Conservation (phyloP, 2,113 vertebrate genomes). For the Protobothrops flavoviridis region DNA sequence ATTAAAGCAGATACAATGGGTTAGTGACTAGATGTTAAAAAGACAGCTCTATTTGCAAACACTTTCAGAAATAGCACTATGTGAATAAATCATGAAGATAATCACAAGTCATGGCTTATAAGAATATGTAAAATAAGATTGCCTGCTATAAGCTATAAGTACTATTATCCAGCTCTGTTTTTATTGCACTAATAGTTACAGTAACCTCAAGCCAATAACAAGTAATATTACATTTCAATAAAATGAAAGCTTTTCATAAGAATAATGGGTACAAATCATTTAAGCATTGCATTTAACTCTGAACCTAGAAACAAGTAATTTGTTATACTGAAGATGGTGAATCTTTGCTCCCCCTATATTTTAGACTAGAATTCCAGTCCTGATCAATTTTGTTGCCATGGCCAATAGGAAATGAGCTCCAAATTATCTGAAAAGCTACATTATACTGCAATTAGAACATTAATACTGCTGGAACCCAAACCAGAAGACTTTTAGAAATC, state of each 20-base stretch:
- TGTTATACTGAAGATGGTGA: not conserved
- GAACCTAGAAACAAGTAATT: not conserved
- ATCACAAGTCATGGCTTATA: not conserved
- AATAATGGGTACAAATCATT: not conserved
- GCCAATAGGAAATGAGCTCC: not conserved
- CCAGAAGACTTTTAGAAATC: not conserved
- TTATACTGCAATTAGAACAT: not conserved
- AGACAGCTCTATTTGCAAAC: not conserved
- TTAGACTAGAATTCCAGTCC: not conserved
- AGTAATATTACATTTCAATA: constrained; percentile 16
- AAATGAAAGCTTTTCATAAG: not conserved
- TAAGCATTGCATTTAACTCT: not conserved
- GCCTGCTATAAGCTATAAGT: not conserved
- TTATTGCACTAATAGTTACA: not conserved
- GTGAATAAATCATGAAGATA: not conserved
- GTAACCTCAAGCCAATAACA: not conserved
- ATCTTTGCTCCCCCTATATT: not conserved
- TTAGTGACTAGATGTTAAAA: not conserved
- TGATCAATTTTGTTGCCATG: not conserved
- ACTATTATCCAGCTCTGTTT: not conserved
- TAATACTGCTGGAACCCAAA: not conserved
- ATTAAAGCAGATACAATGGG: not conserved
- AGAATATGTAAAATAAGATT: not conserved
- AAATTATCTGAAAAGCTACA: not conserved
- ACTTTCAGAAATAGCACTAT: constrained; percentile 14